phyloP scores from a whole-genome alignment of 2,888 invertebrate species.

The Nebria brevicollis region DNA sequence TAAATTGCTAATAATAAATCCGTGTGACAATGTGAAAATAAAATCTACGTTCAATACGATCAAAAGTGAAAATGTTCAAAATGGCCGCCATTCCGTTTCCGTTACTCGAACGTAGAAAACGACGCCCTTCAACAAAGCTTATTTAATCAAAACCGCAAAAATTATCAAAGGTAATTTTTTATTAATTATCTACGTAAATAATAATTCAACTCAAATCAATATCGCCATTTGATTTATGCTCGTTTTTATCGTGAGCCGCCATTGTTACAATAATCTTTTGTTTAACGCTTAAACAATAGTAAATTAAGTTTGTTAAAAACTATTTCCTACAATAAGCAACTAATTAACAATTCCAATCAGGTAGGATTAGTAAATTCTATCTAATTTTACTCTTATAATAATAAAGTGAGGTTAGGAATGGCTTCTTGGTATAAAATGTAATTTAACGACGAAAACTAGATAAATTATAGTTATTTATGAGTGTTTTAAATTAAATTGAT shows the following conservation, averaged over 20 bases:
- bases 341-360: background rate
- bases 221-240: background rate
- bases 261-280: background rate
- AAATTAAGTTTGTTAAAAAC: background rate
- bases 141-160: slow-evolving; percentile 53
- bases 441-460: background rate
- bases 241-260: background rate
- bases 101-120: slow-evolving; percentile 56
- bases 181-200: background rate
- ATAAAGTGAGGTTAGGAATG: background rate
- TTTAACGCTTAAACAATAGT: background rate
- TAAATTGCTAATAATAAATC: slow-evolving; percentile 20
- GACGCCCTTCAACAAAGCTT: slow-evolving; percentile 57
- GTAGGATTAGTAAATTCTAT: background rate
- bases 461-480: background rate
- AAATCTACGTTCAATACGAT: slow-evolving; percentile 58
- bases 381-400: background rate
- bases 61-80: slow-evolving; percentile 65
- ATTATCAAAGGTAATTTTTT: slow-evolving; percentile 54
- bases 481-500: background rate
- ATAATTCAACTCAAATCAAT: background rate
- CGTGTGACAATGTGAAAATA: slow-evolving; percentile 31
- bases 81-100: slow-evolving; percentile 61
- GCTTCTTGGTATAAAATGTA: background rate
- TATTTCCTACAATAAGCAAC: no score